Evolutionary conservation across 2,797 vertebrate genomes (phyloP), one percentile per base, ranked within the genome.

Genomic region (Acanthiza pusilla): DNA sequence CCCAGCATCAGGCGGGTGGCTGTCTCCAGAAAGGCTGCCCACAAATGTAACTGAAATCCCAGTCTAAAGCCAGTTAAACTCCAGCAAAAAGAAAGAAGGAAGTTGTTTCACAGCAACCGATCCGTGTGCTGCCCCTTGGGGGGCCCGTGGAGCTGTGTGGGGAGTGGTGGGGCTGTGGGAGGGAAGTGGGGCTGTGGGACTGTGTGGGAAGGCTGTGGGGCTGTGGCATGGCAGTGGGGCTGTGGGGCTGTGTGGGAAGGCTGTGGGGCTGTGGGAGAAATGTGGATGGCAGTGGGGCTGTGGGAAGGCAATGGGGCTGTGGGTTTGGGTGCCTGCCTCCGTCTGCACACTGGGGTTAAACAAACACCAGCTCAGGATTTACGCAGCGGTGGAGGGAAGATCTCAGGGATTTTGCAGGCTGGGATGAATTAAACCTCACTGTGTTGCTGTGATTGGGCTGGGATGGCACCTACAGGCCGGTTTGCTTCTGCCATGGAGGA

Each of bases 1-100:
- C 68, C 77, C 82, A 18, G 82, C 87, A 72, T 72, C 75, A 34
- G 89, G 91, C 13, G 68, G 66, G 83, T 66, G 60, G 62, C 85
- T 96, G 95, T 96, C 97, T 97, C 96, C 96, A 96, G 95, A 72
- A 96, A 68, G 96, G 75, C 96, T 96, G 90, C 75, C 96, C 94
- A 75, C 96, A 96, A 95, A 94, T 23, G 47, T 65, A 94, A 93
- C 80, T 51, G 3, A 95, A 91, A 96, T 95, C 95, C 87, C 91
- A 81, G 72, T 27, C 91, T 78, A 88, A 92, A 87, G 71, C 75
- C 77, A 36, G 74, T 48, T 84, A 81, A 81, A 34, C 66, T 83
- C 43, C 51, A 67, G 80, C 65, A 53, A 60, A 85, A 85, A 84
- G 55, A 81, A 62, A 92, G 73, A 90, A 86, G 85, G 55, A 94